Evolutionary conservation across 35 echinoderm and acorn worm genomes (phyloP).

Genomic region (Patiria miniata): DNA sequence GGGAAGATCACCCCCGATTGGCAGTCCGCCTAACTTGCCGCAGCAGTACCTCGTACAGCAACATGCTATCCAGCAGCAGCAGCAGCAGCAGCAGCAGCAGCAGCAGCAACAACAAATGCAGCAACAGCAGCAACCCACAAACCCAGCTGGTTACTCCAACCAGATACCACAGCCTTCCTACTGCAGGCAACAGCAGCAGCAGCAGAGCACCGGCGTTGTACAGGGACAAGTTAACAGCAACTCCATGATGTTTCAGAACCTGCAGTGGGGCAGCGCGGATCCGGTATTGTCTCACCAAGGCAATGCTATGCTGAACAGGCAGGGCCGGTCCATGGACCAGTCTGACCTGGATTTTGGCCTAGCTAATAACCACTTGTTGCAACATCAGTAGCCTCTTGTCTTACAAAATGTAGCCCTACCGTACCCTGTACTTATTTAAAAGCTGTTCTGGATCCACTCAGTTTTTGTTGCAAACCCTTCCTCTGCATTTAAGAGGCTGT

Average conservation of each 20-base stretch:
- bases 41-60: background rate
- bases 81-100: background rate
- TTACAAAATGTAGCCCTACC: background rate
- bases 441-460: background rate
- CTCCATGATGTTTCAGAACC: background rate
- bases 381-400: background rate
- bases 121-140: background rate
- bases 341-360: background rate
- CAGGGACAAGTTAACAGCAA: background rate
- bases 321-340: background rate
- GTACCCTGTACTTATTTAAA: background rate
- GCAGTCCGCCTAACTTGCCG: background rate
- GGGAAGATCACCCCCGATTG: background rate
- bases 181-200: slow-evolving; percentile 18
- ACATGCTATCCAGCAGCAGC: background rate
- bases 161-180: slow-evolving; percentile 13
- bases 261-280: background rate
- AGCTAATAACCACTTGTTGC: background rate
- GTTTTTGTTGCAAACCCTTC: background rate
- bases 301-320: background rate
- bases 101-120: background rate
- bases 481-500: background rate
- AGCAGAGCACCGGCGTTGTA: background rate
- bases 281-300: background rate
- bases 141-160: background rate